Percentiles rank a stretch among this genome's conserved stretches.
Evolutionary conservation across 1,140 invertebrate species (phyloP).

Genomic region (Oryctes rhinoceros): DNA sequence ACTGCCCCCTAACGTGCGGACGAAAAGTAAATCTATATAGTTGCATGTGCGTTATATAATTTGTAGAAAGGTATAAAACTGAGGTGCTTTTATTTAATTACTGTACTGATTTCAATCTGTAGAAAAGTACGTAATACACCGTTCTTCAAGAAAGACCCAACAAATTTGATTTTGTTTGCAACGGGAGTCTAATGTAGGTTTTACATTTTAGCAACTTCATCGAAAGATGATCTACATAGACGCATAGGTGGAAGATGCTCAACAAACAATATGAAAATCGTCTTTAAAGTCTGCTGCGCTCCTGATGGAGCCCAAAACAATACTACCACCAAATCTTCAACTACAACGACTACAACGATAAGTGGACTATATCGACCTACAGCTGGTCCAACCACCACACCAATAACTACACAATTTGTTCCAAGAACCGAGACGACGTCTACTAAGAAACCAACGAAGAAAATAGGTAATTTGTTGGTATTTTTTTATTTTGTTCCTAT

Average conservation of each 20-base stretch:
- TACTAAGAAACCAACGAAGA: constrained; percentile 64
- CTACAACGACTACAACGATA: constrained; percentile 65
- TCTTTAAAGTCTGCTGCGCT: constrained; percentile 92
- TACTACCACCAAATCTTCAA: constrained; percentile 62
- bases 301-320: constrained; percentile 64
- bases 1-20: constrained; percentile 23
- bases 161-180: too few species aligned
- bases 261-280: constrained; percentile 93
- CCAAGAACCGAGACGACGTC: constrained; percentile 50
- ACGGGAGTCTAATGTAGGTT: not conserved
- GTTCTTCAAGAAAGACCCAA: too few species aligned
- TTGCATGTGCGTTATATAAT: constrained; percentile 15
- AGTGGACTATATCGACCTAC: constrained; percentile 60
- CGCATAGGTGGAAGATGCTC: constrained; percentile 88
- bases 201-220: constrained; percentile 75
- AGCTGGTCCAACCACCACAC: constrained; percentile 49
- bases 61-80: constrained; percentile 34
- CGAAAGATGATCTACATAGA: constrained; percentile 87
- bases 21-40: constrained; percentile 22
- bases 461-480: constrained; percentile 62
- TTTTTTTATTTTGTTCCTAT: too few species aligned
- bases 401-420: constrained; percentile 45
- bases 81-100: constrained; percentile 44
- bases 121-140: too few species aligned
- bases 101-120: not conserved